Evolutionary conservation across 1,140 invertebrate species (phyloP).

Genomic region (Physella acuta): DNA sequence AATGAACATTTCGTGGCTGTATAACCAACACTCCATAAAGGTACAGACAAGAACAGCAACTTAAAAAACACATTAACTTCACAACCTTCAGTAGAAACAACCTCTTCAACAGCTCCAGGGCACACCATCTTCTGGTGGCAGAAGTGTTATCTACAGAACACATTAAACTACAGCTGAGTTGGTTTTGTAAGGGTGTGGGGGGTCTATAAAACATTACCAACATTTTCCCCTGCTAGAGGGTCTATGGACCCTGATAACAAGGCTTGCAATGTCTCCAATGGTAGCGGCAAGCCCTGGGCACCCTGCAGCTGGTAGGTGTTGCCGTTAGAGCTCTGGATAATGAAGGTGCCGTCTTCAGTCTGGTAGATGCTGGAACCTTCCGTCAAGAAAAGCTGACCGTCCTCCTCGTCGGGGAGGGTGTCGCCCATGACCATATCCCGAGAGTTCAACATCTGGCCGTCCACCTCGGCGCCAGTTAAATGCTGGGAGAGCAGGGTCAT

Average conservation of each 20-base stretch:
- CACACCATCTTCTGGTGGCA: too few species aligned
- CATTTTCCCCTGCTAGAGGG: background rate
- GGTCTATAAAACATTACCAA: too few species aligned
- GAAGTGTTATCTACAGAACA: too few species aligned
- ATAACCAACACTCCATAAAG: too few species aligned
- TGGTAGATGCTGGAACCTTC: conserved; percentile 44
- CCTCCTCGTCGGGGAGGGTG: background rate
- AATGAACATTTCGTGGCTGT: too few species aligned
- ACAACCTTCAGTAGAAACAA: too few species aligned
- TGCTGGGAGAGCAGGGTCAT: conserved; percentile 4
- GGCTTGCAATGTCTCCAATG: conserved; percentile 54
- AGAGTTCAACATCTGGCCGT: background rate
- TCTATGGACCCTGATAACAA: conserved; percentile 35
- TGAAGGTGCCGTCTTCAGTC: conserved; percentile 49
- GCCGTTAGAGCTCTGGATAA: conserved; percentile 50
- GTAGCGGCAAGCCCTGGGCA: conserved; percentile 43
- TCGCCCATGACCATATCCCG: background rate
- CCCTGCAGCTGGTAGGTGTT: conserved; percentile 50
- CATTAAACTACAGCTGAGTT: too few species aligned
- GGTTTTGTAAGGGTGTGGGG: too few species aligned
- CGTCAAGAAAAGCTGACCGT: conserved; percentile 11
- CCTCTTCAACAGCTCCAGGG: too few species aligned
- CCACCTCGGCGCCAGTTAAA: background rate
- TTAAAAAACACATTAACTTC: too few species aligned
- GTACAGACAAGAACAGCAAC: too few species aligned